Percentiles rank a stretch among this genome's conserved stretches.
phyloP scores from a whole-genome alignment of 2,113 vertebrate genomes.

The Chrysochloris asiatica region DNA sequence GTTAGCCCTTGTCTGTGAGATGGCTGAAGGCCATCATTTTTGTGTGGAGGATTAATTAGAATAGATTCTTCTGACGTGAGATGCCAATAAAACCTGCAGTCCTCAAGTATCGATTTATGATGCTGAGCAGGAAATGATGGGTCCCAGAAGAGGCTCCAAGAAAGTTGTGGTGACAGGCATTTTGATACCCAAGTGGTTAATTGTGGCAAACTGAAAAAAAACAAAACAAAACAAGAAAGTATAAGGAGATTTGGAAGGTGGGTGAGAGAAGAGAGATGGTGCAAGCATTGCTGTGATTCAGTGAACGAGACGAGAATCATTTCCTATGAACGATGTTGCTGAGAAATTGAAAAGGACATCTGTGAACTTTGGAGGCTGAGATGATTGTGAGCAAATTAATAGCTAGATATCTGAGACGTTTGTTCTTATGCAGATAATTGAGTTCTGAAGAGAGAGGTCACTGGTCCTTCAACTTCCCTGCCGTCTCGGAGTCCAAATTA shows the following conservation, averaged over 20 bases:
- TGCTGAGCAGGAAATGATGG: conserved; percentile 3
- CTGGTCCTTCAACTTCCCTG: not conserved
- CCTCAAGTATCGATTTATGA: conserved; percentile 34
- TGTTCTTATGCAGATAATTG: conserved; percentile 69
- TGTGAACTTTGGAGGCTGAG: conserved; percentile 50
- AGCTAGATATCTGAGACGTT: conserved; percentile 24
- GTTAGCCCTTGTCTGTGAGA: not conserved
- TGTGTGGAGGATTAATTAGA: conserved; percentile 65
- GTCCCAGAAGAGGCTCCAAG: not conserved
- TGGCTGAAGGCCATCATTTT: conserved; percentile 56
- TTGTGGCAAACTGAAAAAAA: not conserved
- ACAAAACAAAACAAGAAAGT: not conserved
- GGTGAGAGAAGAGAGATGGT: not conserved
- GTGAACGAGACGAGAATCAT: conserved; percentile 1
- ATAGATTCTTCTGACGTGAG: conserved; percentile 52
- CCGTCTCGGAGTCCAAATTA: conserved; percentile 22
- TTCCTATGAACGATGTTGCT: not conserved
- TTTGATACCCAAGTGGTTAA: not conserved
- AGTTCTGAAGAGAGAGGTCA: conserved; percentile 69
- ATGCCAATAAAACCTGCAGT: conserved; percentile 18
- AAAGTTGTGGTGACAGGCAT: not conserved
- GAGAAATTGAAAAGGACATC: conserved; percentile 61
- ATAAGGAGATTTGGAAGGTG: not conserved
- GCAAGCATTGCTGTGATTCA: not conserved
- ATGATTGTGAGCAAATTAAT: conserved; percentile 67